phyloP scores from a whole-genome alignment of 1,140 invertebrate genomes.

The Rhynchophorus ferrugineus region DNA sequence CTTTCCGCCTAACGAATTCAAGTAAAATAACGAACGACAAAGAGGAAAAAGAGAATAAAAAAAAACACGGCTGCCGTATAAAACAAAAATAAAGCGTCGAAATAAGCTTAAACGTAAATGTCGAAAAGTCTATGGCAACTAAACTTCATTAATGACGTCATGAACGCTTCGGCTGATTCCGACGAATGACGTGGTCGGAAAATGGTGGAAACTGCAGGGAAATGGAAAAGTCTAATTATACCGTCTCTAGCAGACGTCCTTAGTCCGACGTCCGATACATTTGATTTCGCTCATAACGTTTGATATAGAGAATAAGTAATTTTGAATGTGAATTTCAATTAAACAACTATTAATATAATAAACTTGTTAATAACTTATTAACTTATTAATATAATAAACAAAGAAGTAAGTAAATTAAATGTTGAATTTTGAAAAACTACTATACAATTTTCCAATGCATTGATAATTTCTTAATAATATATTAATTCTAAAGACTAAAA shows the following conservation, averaged over 20 bases:
- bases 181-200: conserved; percentile 14
- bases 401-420: too few species aligned
- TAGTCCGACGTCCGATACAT: conserved; percentile 6
- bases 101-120: background rate
- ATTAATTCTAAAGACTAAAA: too few species aligned
- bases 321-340: too few species aligned
- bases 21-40: too few species aligned
- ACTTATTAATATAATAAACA: too few species aligned
- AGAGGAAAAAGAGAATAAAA: background rate
- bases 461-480: too few species aligned
- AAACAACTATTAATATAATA: too few species aligned
- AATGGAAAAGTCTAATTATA: conserved; percentile 21
- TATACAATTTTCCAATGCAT: too few species aligned
- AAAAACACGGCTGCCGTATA: background rate
- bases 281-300: background rate
- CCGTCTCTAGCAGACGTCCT: background rate
- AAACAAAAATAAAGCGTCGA: conserved; percentile 10
- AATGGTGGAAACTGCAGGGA: conserved; percentile 22
- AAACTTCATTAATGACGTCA: conserved; percentile 22
- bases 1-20: too few species aligned
- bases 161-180: conserved; percentile 14
- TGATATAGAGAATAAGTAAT: background rate
- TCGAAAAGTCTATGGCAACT: conserved; percentile 10
- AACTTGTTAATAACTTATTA: too few species aligned
- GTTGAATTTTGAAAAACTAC: too few species aligned